Conservation (phyloP, 2,888 invertebrate genomes). For the Agonum fuliginosum region DNA sequence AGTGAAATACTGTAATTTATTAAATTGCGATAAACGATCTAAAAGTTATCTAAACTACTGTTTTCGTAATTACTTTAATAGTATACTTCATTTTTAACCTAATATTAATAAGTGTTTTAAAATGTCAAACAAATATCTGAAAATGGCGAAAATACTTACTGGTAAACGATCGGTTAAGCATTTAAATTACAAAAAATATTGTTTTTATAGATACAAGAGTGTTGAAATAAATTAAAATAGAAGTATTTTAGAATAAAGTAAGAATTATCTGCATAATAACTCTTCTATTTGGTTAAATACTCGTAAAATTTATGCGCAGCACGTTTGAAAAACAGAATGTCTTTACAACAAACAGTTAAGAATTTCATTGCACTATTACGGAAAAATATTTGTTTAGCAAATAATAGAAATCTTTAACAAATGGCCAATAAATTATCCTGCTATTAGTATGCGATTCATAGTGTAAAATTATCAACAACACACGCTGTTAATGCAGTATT, state of each 20-base stretch:
- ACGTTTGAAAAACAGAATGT: slow-evolving; percentile 12
- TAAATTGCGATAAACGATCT: slow-evolving; percentile 11
- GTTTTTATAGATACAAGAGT: too few species aligned
- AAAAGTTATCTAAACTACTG: slow-evolving; percentile 7
- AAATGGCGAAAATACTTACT: too few species aligned
- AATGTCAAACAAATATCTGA: not conserved
- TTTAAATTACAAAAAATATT: too few species aligned
- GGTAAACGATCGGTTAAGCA: too few species aligned
- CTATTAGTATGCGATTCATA: slow-evolving; percentile 44
- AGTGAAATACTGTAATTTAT: slow-evolving; percentile 22
- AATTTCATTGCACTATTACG: slow-evolving; percentile 1
- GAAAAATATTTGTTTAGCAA: slow-evolving; percentile 40
- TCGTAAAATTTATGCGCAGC: not conserved
- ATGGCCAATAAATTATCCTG: slow-evolving; percentile 46
- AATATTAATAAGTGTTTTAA: not conserved
- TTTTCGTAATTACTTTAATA: slow-evolving; percentile 4
- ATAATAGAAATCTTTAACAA: slow-evolving; percentile 38
- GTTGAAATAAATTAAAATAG: too few species aligned
- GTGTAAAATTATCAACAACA: slow-evolving; percentile 39
- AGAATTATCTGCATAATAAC: not conserved
- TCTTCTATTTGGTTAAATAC: not conserved
- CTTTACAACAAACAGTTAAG: slow-evolving; percentile 21
- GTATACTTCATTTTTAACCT: not conserved
- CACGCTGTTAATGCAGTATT: slow-evolving; percentile 42
- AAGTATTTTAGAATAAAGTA: not conserved